A percentile compares a stretch with the other conserved stretches of the same genome.
Conservation (phyloP, 2,888 invertebrate species). For the Hermaeophaga mercurialis region DNA sequence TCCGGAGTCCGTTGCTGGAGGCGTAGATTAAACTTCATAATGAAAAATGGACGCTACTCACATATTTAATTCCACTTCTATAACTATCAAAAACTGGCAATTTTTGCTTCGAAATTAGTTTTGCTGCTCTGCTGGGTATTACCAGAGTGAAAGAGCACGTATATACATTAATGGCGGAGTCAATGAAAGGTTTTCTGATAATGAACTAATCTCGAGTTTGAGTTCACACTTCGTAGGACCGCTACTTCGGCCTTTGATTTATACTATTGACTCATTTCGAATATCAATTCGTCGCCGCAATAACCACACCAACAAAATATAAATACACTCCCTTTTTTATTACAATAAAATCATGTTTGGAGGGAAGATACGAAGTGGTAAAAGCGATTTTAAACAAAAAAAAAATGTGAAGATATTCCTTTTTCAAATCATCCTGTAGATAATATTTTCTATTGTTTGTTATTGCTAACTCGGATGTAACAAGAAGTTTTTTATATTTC, state of each 20-base stretch:
- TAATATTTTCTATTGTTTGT: too few species aligned
- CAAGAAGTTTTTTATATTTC: too few species aligned
- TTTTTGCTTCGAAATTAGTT: constrained; percentile 30
- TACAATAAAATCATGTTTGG: too few species aligned
- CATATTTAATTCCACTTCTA: constrained; percentile 44
- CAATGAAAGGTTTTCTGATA: constrained; percentile 21
- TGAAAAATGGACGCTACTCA: constrained; percentile 48
- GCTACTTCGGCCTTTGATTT: constrained; percentile 6
- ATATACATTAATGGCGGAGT: constrained; percentile 22
- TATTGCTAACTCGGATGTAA: too few species aligned
- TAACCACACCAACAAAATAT: too few species aligned
- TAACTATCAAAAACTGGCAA: constrained; percentile 31
- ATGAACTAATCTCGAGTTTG: constrained; percentile 18
- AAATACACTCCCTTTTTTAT: too few species aligned
- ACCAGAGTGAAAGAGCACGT: constrained; percentile 24
- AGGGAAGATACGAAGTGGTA: too few species aligned
- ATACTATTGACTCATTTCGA: constrained; percentile 10
- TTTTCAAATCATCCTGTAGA: too few species aligned
- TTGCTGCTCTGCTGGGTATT: constrained; percentile 28
- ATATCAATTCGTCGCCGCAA: too few species aligned
- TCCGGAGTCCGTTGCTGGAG: not conserved
- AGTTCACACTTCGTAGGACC: constrained; percentile 13
- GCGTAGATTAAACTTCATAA: constrained; percentile 50
- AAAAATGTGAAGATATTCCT: too few species aligned
- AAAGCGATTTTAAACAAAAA: too few species aligned